phyloP scores from a whole-genome alignment of 2,113 vertebrate species.

The Montifringilla adamsi region DNA sequence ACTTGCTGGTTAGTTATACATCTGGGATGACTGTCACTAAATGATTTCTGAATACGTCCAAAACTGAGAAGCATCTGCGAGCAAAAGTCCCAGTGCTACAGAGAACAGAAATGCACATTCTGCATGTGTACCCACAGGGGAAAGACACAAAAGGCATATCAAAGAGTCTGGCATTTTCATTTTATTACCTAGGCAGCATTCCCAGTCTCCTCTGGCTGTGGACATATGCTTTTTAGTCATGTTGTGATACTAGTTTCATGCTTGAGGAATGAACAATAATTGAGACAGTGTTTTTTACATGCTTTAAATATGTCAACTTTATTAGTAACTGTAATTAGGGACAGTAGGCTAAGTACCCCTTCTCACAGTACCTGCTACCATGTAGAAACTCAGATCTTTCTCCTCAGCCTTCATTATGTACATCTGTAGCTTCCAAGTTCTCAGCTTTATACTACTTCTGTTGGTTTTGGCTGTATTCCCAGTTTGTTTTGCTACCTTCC shows the following conservation, averaged over 20 bases:
- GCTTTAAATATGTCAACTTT: background rate
- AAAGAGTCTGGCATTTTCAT: background rate
- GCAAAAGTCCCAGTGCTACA: background rate
- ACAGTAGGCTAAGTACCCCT: background rate
- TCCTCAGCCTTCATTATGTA: background rate
- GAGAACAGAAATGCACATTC: background rate
- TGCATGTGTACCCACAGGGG: background rate
- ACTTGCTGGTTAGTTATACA: background rate
- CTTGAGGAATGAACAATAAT: slow-evolving; percentile 5
- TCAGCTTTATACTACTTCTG: background rate
- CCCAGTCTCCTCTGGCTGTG: background rate
- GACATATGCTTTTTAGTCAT: background rate
- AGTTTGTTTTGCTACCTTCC: background rate
- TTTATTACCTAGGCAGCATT: background rate
- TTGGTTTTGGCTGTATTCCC: background rate
- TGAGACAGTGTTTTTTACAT: background rate
- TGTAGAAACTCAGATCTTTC: background rate
- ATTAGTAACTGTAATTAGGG: background rate
- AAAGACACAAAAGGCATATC: background rate
- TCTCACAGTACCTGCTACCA: background rate
- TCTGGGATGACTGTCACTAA: background rate
- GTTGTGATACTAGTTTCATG: background rate
- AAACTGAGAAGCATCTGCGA: background rate
- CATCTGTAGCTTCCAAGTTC: background rate
- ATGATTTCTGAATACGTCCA: background rate